Evolutionary conservation across 2,888 invertebrate genomes (phyloP).

Genomic region (Unio pictorum): DNA sequence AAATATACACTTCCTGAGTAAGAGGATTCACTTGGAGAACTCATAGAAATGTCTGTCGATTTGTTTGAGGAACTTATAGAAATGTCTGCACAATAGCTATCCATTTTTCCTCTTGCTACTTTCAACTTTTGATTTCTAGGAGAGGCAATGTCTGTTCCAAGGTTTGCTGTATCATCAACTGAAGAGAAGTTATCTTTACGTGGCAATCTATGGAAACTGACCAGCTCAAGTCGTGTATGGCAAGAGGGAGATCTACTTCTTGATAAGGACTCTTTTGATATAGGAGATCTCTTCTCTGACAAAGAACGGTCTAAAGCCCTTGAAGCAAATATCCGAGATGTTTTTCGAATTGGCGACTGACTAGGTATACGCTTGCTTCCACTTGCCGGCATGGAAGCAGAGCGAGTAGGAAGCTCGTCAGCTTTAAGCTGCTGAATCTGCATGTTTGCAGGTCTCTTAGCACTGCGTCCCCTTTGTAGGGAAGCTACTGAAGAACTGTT

Average conservation of each 20-base stretch:
- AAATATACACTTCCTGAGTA: too few species aligned
- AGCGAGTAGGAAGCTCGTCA: constrained; percentile 36
- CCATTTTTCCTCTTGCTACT: constrained; percentile 30
- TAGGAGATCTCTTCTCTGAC: constrained; percentile 13
- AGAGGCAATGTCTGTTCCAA: constrained; percentile 51
- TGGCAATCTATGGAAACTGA: constrained; percentile 62
- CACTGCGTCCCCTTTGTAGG: constrained; percentile 32
- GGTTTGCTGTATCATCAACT: constrained; percentile 70
- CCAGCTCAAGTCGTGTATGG: constrained; percentile 52
- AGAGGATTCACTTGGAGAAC: too few species aligned
- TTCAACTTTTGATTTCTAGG: constrained; percentile 15
- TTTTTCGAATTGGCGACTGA: constrained; percentile 27
- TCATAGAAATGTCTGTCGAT: too few species aligned
- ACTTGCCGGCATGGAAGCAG: constrained; percentile 17
- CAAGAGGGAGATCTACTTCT: constrained; percentile 54
- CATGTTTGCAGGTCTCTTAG: constrained; percentile 41
- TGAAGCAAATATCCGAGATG: constrained; percentile 8
- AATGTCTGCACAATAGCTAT: constrained; percentile 18
- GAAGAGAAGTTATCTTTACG: constrained; percentile 67
- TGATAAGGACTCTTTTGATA: constrained; percentile 33
- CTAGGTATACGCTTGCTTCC: constrained; percentile 23
- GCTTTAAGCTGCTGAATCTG: constrained; percentile 46
- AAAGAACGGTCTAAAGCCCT: neutral
- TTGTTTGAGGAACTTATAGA: too few species aligned
- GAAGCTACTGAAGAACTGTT: constrained; percentile 4